phyloP scores from a whole-genome alignment of 2,888 invertebrate species.

The Subacronicta megacephala region DNA sequence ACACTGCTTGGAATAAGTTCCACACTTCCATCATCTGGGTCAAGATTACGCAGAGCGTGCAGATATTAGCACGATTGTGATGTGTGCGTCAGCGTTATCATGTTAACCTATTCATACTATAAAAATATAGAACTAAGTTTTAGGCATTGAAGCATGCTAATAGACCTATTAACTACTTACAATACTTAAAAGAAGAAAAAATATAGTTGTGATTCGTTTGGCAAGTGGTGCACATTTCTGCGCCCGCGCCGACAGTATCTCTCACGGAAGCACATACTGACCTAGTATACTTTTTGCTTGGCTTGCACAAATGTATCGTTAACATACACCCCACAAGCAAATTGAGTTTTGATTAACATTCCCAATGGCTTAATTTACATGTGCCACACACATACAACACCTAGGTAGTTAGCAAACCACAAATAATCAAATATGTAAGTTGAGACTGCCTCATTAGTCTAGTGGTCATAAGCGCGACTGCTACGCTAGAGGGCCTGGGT shows the following conservation, averaged over 20 bases:
- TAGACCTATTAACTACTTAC: slow-evolving; percentile 26
- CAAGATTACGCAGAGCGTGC: slow-evolving; percentile 72
- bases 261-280: slow-evolving; percentile 77
- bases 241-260: slow-evolving; percentile 57
- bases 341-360: slow-evolving; percentile 44
- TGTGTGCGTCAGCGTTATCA: slow-evolving; percentile 23
- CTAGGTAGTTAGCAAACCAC: slow-evolving; percentile 10
- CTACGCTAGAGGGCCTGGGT: no score
- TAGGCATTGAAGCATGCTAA: neutral
- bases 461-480: no score
- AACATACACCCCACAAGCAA: slow-evolving; percentile 31
- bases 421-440: slow-evolving; percentile 29
- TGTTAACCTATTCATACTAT: slow-evolving; percentile 12
- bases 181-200: slow-evolving; percentile 9
- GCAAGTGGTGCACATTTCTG: slow-evolving; percentile 68
- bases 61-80: slow-evolving; percentile 36
- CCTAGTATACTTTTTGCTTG: slow-evolving; percentile 68
- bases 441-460: no score
- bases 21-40: slow-evolving; percentile 74
- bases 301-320: slow-evolving; percentile 59
- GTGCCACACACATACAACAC: neutral
- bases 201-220: slow-evolving; percentile 62
- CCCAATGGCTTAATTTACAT: slow-evolving; percentile 14
- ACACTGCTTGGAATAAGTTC: slow-evolving; percentile 37
- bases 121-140: slow-evolving; percentile 4